Evolutionary conservation across 2,888 invertebrate species (phyloP).

Genomic region (Netelia inedita): DNA sequence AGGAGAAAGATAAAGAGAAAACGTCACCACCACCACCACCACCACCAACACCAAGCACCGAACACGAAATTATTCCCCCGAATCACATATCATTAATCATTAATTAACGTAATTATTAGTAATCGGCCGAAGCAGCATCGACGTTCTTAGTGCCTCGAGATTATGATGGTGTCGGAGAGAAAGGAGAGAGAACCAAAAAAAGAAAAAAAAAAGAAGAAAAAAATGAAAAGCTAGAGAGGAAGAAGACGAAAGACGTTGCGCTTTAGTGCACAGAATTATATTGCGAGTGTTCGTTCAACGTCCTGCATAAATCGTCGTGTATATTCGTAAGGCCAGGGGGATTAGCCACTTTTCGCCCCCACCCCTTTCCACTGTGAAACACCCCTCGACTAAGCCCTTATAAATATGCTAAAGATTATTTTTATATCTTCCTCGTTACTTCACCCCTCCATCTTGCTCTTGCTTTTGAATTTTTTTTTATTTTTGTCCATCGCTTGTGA

Average conservation of each 20-base stretch:
- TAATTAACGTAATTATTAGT: conserved; percentile 66
- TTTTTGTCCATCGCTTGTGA: neutral
- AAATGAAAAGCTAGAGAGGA: neutral
- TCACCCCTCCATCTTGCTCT: neutral
- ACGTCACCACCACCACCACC: conserved; percentile 33
- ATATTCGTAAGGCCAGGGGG: conserved; percentile 1
- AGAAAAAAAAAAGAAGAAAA: conserved; percentile 7
- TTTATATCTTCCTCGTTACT: conserved; percentile 33
- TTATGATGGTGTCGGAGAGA: conserved; percentile 6
- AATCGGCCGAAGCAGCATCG: conserved; percentile 61
- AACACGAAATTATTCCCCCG: conserved; percentile 55
- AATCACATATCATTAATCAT: conserved; percentile 69
- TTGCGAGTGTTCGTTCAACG: conserved; percentile 40
- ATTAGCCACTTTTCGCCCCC: neutral
- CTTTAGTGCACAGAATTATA: conserved; percentile 27
- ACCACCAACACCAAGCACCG: conserved; percentile 21
- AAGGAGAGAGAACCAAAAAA: conserved; percentile 1
- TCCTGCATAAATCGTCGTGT: conserved; percentile 13
- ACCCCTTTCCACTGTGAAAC: neutral
- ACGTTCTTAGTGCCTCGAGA: conserved; percentile 67
- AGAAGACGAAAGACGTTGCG: neutral
- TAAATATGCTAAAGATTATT: conserved; percentile 40
- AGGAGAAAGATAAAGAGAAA: conserved; percentile 7
- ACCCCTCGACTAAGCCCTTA: neutral
- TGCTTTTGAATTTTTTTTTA: neutral